Percentiles rank a stretch among this genome's conserved stretches.
Conservation (phyloP, 2,797 vertebrate species). For the Spinibarbus caldwelli region DNA sequence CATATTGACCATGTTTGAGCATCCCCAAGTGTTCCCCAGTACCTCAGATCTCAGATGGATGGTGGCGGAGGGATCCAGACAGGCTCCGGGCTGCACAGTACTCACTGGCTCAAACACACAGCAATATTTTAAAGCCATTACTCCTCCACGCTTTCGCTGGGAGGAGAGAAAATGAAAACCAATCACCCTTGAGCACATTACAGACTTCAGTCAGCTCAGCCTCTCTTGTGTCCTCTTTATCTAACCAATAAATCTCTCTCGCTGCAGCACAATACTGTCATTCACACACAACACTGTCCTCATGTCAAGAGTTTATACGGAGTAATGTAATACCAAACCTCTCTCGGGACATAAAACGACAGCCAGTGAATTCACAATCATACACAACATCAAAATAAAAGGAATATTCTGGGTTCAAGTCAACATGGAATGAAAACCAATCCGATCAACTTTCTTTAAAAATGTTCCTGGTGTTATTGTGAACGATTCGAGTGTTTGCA, state of each 20-base stretch:
- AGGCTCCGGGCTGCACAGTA: conserved; percentile 20
- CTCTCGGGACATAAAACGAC: conserved; percentile 6
- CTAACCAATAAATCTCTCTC: conserved; percentile 47
- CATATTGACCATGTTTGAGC: background rate
- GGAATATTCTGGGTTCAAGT: conserved; percentile 4
- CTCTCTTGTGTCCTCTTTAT: conserved; percentile 53
- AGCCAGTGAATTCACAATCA: background rate
- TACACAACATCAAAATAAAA: conserved; percentile 30
- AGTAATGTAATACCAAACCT: conserved; percentile 28
- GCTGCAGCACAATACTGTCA: conserved; percentile 28
- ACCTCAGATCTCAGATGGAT: conserved; percentile 33
- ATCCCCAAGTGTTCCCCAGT: conserved; percentile 6
- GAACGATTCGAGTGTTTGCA: background rate
- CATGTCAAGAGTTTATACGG: conserved; percentile 24
- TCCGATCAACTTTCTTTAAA: background rate
- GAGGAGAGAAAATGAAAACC: conserved; percentile 50
- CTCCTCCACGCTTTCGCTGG: conserved; percentile 41
- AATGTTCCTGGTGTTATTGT: background rate
- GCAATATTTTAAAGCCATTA: conserved; percentile 57
- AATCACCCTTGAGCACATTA: conserved; percentile 55
- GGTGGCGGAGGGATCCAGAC: conserved; percentile 25
- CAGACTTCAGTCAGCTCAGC: conserved; percentile 57
- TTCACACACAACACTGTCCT: conserved; percentile 46
- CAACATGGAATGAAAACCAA: background rate
- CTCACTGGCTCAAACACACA: conserved; percentile 55